A percentile compares a stretch with the other conserved stretches of the same genome.
phyloP scores from a whole-genome alignment of 2,888 invertebrate species.

The Metopia argyrocephala region DNA sequence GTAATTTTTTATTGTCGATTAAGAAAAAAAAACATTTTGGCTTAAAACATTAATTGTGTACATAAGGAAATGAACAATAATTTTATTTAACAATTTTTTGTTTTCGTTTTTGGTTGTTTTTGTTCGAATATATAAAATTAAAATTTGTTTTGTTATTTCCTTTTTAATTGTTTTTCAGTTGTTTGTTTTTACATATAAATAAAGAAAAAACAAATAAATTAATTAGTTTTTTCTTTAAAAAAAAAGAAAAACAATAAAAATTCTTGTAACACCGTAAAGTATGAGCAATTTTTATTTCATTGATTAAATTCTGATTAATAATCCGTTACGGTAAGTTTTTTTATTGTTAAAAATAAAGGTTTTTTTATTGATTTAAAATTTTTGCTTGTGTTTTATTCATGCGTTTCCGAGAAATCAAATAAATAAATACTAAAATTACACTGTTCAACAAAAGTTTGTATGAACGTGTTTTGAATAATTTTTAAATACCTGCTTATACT shows the following conservation, averaged over 20 bases:
- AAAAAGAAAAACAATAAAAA: constrained; percentile 10
- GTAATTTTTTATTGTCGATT: not conserved
- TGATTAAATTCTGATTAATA: constrained; percentile 19
- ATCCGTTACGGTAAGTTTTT: constrained; percentile 50
- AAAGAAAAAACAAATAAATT: no score
- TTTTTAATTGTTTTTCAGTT: constrained; percentile 18
- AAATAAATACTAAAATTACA: not conserved
- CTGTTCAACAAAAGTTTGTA: not conserved
- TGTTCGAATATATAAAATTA: not conserved
- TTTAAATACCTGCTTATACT: not conserved
- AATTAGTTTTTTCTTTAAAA: no score
- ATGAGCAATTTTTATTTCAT: constrained; percentile 24
- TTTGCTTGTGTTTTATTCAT: not conserved
- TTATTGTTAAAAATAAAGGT: not conserved
- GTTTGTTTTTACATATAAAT: no score
- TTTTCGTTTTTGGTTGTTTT: no score
- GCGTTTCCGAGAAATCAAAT: not conserved
- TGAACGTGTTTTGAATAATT: not conserved
- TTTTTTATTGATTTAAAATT: not conserved
- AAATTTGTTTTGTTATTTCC: constrained; percentile 17
- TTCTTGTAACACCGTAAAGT: not conserved
- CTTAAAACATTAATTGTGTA: not conserved
- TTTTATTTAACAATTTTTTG: constrained; percentile 8
- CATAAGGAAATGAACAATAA: constrained; percentile 43
- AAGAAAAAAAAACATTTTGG: constrained; percentile 1